Evolutionary conservation across 2,113 vertebrate species (phyloP), one percentile per base, ranked within the genome.

Genomic region (Lipotes vexillifer): DNA sequence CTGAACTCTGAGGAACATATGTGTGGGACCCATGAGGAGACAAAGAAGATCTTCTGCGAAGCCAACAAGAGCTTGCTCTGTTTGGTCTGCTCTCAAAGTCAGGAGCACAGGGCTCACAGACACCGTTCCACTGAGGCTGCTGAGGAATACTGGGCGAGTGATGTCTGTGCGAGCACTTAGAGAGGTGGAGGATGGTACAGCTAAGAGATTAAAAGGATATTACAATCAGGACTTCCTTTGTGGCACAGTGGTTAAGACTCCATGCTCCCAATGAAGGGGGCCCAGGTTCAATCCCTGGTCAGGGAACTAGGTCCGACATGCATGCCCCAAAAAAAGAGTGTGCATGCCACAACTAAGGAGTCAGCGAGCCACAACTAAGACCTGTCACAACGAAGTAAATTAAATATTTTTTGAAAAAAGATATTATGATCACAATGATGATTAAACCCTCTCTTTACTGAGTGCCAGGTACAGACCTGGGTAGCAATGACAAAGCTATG

Each of bases 331-430:
- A n/a, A n/a, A 8, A 44, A 44, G 44, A 44, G 44, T 44, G 44
- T 0, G 8, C 8, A 44, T 46, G 44, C 44, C 44, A 46, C 9
- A 46, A 46, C 44, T 46, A 46, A 11, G 44, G 9, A 11, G 2
- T 2, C 44, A 46, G 44, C 2, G 44, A 46, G 44, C 44, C 44
- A 11, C 9, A 46, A 46, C 0, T 46, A 11, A 46, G 2, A 46
- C 0, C 10, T 46, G 44, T 11, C 0, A 11, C 44, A 46, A 46
- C 2, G 0, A 46, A 46, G 10, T 46, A 46, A 46, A 2, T 46
- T 46, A 46, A 46, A 0, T 46, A 46, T 10, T 11, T 46, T 46
- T 46, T 2, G 10, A 46, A 46, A 11, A 46, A 46, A 9, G 44
- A 11, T 46, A 46, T 46, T 46, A 44, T 11, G 9, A 46, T 11